Conservation (phyloP, 2,888 invertebrate genomes). For the Harpalus rubripes region DNA sequence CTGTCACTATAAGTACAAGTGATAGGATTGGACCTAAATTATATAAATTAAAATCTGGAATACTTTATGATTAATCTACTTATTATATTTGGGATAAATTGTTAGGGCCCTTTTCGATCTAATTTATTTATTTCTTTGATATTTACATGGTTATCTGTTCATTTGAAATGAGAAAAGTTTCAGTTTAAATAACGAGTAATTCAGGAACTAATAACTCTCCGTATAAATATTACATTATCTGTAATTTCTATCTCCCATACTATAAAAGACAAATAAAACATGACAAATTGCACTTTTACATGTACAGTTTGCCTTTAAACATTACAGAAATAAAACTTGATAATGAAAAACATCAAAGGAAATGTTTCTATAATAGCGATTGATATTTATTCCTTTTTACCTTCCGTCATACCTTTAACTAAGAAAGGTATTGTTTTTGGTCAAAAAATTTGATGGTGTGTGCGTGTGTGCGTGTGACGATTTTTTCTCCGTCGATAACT, state of each 20-base stretch:
- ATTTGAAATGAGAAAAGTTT: background rate
- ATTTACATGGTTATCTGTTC: background rate
- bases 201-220: background rate
- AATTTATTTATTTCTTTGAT: background rate
- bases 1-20: no score
- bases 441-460: no score
- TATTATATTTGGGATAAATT: no score
- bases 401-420: no score
- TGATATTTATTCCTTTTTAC: no score
- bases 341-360: slow-evolving; percentile 39
- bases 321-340: slow-evolving; percentile 10
- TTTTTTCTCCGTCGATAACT: no score
- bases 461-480: background rate
- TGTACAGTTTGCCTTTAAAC: slow-evolving; percentile 1
- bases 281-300: slow-evolving; percentile 28
- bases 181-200: background rate
- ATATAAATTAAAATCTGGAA: no score
- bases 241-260: background rate
- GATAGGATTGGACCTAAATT: no score
- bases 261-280: slow-evolving; percentile 22
- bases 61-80: no score
- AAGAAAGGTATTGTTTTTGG: no score
- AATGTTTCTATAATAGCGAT: background rate
- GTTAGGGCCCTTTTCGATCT: background rate
- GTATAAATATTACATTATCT: background rate